phyloP scores from a whole-genome alignment of 2,113 vertebrate genomes.

The Thamnophis sirtalis region DNA sequence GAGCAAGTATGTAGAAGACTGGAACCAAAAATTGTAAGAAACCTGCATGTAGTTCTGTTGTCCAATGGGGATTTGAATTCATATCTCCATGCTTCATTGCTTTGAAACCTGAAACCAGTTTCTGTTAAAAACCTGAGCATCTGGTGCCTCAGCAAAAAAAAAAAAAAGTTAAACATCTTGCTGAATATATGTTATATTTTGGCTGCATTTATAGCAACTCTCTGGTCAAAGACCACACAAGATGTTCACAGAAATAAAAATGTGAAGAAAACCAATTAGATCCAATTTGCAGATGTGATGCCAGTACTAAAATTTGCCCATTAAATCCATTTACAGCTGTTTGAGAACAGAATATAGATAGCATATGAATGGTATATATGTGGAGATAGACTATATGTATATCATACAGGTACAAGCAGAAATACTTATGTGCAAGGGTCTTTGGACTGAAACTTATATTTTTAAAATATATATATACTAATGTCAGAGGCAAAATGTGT shows the following conservation, averaged over 20 bases:
- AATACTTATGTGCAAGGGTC: background rate
- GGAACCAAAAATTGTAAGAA: background rate
- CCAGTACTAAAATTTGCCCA: background rate
- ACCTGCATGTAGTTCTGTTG: background rate
- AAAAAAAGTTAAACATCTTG: background rate
- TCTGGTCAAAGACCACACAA: background rate
- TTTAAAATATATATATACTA: background rate
- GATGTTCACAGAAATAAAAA: background rate
- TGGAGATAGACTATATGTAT: background rate
- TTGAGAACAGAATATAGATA: background rate
- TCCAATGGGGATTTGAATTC: background rate
- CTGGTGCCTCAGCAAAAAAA: background rate
- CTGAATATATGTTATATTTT: background rate
- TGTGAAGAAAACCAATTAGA: background rate
- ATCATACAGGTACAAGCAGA: background rate
- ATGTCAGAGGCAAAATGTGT: background rate
- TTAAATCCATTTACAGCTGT: background rate
- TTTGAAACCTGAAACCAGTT: background rate
- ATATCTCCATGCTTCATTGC: background rate
- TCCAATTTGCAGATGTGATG: background rate
- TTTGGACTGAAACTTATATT: background rate
- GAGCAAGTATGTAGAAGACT: background rate
- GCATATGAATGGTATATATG: background rate
- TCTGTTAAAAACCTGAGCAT: background rate
- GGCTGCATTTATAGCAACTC: background rate